Evolutionary conservation across 2,113 vertebrate genomes (phyloP).

Genomic region (Alethe diademata): DNA sequence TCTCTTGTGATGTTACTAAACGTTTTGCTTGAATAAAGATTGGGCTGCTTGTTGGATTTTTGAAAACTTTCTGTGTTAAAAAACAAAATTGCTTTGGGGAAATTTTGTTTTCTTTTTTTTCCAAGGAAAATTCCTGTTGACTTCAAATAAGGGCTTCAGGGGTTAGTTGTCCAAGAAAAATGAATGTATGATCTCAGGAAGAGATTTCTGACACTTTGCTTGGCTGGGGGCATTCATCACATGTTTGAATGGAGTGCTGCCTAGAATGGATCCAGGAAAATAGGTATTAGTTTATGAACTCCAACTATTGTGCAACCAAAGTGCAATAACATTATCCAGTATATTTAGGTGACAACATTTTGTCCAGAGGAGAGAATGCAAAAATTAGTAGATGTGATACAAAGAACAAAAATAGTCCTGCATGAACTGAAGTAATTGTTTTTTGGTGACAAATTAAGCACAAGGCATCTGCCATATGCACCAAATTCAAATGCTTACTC

Average conservation of each 20-base stretch:
- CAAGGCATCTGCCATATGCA: neutral
- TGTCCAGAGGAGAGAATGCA: neutral
- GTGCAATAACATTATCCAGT: neutral
- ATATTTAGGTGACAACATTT: neutral
- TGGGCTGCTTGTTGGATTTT: neutral
- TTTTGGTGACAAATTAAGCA: neutral
- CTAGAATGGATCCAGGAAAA: neutral
- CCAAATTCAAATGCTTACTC: neutral
- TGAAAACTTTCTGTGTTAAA: neutral
- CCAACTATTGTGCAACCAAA: neutral
- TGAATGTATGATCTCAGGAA: neutral
- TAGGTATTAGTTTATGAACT: neutral
- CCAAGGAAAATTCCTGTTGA: neutral
- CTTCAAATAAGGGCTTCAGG: neutral
- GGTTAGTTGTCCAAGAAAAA: neutral
- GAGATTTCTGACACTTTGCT: constrained; percentile 22
- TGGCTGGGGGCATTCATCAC: neutral
- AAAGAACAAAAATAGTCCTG: neutral
- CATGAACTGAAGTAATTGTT: neutral
- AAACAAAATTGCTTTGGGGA: neutral
- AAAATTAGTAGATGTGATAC: neutral
- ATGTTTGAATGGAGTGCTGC: neutral
- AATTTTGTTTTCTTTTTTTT: neutral
- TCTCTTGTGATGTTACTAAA: neutral
- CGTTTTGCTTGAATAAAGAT: neutral